Percentiles rank a stretch among this genome's conserved stretches.
phyloP scores from a whole-genome alignment of 2,888 invertebrate genomes.

The Sphaeridia pumilis region DNA sequence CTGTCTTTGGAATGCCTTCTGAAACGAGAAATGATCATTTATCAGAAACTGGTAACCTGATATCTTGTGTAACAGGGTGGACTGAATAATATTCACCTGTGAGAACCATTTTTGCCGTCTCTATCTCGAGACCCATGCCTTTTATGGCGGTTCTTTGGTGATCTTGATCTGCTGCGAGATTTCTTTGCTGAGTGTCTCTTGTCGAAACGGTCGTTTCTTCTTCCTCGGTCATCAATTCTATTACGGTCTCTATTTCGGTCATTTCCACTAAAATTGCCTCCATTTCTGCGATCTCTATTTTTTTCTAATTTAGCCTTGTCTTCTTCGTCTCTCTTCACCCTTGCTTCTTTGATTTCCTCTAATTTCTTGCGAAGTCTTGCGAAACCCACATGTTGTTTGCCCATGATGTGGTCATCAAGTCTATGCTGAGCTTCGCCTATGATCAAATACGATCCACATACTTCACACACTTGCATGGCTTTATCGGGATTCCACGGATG shows the following conservation, averaged over 20 bases:
- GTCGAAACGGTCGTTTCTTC: conserved; percentile 7
- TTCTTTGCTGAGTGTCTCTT: conserved; percentile 5
- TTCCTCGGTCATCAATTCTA: conserved; percentile 4
- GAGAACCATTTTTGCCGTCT: conserved; percentile 1
- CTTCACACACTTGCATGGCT: conserved; percentile 97
- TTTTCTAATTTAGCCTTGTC: conserved; percentile 28
- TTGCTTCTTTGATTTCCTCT: conserved; percentile 43
- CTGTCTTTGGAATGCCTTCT: conserved; percentile 14
- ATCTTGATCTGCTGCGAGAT: conserved; percentile 11
- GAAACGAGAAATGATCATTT: background rate
- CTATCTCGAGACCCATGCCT: conserved; percentile 14
- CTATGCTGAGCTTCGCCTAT: conserved; percentile 97
- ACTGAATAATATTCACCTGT: conserved; percentile 4
- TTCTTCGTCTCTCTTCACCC: conserved; percentile 28
- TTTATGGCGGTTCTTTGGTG: conserved; percentile 8
- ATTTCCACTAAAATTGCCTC: conserved; percentile 2
- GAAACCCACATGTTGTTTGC: conserved; percentile 95
- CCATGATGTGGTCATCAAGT: conserved; percentile 94
- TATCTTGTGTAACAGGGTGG: too few species aligned
- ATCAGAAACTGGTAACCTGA: too few species aligned
- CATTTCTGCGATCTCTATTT: conserved; percentile 23
- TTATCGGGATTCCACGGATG: conserved; percentile 58
- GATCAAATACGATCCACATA: conserved; percentile 97
- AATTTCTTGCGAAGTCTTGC: conserved; percentile 50
- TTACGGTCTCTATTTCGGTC: conserved; percentile 17